These are phyloP conservation scores for Tipula vernalis DNA, from an alignment of 2,888 invertebrate genomes.

Conservation along the genomic window DNA sequence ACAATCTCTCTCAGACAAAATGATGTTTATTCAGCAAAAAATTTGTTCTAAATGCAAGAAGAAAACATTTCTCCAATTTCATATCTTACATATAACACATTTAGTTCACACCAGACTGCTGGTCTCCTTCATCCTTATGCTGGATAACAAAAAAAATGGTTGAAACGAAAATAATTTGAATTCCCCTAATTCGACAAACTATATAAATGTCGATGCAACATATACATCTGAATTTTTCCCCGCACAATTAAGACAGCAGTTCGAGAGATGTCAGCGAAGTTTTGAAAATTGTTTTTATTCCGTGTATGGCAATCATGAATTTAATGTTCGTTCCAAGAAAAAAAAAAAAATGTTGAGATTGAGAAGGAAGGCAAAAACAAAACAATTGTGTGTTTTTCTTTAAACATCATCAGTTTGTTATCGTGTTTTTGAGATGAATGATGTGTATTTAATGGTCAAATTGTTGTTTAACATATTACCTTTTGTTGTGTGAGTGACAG, in stretches of 20 bases:
- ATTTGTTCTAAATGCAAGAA: not conserved
- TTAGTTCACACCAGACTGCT: not conserved
- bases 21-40: not conserved
- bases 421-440: not conserved
- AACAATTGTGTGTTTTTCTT: not conserved
- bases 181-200: not conserved
- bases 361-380: not conserved
- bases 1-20: not conserved
- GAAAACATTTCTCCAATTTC: not conserved
- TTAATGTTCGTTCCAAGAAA: not conserved
- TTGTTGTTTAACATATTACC: too few species aligned
- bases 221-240: not conserved
- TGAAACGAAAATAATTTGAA: not conserved
- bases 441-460: not conserved
- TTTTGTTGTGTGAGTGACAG: too few species aligned
- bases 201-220: not conserved
- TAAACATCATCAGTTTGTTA: not conserved
- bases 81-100: not conserved
- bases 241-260: not conserved
- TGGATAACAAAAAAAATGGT: not conserved
- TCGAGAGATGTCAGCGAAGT: not conserved
- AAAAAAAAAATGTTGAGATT: not conserved
- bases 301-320: not conserved
- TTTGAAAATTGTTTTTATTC: not conserved
- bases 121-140: not conserved